Evolutionary conservation across 2,888 invertebrate species (phyloP).

Genomic region (Heliconius charithonia): DNA sequence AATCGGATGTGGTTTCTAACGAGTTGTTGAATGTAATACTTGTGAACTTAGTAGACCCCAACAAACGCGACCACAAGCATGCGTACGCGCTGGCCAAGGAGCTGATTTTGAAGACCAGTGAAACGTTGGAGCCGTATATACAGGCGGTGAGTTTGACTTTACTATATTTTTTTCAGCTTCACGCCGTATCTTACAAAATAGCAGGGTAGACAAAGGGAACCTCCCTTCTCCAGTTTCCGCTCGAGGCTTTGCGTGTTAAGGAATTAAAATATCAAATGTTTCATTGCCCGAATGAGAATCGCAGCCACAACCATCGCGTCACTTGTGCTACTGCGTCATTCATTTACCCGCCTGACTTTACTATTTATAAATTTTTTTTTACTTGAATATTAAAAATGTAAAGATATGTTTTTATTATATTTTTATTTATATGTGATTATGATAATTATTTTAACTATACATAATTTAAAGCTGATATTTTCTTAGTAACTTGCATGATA

Average conservation of each 20-base stretch:
- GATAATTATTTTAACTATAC: background rate
- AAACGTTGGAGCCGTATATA: conserved; percentile 96
- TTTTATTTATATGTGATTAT: background rate
- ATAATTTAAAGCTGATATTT: background rate
- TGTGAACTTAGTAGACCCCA: conserved; percentile 96
- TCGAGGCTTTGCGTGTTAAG: too few relatives aligned
- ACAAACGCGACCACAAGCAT: conserved; percentile 94
- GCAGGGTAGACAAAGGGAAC: too few relatives aligned
- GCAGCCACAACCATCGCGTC: too few relatives aligned
- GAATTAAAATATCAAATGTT: too few relatives aligned
- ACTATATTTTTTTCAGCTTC: background rate
- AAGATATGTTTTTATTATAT: background rate
- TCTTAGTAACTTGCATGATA: background rate
- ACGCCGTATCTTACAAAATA: too few relatives aligned
- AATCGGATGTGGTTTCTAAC: conserved; percentile 97
- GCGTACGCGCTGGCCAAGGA: conserved; percentile 96
- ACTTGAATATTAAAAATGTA: background rate
- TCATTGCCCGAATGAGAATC: too few relatives aligned
- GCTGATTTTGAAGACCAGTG: conserved; percentile 94
- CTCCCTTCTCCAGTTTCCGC: too few relatives aligned
- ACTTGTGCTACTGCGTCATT: too few relatives aligned
- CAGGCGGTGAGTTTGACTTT: conserved; percentile 86
- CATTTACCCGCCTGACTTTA: background rate
- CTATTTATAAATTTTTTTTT: background rate
- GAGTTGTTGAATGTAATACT: conserved; percentile 97